Percentiles rank a stretch among this genome's conserved stretches.
These are phyloP conservation scores for Anguilla rostrata DNA, from an alignment of 2,113 vertebrate species.

Conservation along the genomic window DNA sequence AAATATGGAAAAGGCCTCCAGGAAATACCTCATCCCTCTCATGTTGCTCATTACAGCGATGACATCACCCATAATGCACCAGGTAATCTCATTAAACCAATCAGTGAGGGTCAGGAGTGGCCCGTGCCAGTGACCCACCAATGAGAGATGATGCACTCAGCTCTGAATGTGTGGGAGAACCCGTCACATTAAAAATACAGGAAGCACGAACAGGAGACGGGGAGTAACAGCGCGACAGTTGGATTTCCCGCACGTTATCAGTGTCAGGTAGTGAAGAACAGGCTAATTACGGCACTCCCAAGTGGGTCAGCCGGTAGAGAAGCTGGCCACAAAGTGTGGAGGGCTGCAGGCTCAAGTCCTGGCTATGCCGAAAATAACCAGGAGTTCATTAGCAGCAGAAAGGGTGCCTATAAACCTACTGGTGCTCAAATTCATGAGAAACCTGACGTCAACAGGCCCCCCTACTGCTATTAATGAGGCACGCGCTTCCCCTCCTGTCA, in stretches of 20 bases:
- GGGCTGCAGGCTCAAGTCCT: background rate
- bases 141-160: background rate
- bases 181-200: background rate
- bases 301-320: background rate
- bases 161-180: background rate
- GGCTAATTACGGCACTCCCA: background rate
- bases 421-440: background rate
- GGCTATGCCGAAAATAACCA: background rate
- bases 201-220: background rate
- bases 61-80: constrained; percentile 18
- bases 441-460: background rate
- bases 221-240: background rate
- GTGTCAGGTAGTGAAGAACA: background rate
- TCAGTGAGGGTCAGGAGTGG: background rate
- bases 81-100: background rate
- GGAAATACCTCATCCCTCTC: background rate
- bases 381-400: background rate
- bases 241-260: background rate
- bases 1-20: background rate
- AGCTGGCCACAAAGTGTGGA: background rate
- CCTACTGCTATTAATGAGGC: background rate
- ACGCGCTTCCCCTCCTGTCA: background rate
- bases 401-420: background rate
- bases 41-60: constrained; percentile 4
- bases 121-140: background rate